Percentiles rank a stretch among this genome's conserved stretches.
Conservation (phyloP, 2,888 invertebrate genomes). For the Myopa tessellatipennis region DNA sequence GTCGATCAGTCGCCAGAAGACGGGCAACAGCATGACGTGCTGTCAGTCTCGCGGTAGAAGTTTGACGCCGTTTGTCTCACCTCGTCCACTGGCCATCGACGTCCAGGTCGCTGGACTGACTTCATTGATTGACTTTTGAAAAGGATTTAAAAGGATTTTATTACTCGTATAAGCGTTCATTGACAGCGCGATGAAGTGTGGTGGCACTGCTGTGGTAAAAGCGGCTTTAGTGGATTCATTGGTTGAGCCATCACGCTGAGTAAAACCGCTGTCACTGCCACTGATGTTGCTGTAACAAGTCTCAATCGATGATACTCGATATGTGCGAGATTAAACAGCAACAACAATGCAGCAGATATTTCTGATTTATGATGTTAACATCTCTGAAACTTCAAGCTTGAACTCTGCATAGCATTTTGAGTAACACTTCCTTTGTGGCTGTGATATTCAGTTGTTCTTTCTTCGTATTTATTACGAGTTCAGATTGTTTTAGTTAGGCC, state of each 20-base stretch:
- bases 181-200: slow-evolving; percentile 12
- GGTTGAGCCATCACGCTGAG: slow-evolving; percentile 2
- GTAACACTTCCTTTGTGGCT: background rate
- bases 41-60: background rate
- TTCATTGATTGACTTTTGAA: slow-evolving; percentile 27
- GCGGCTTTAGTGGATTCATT: background rate
- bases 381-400: background rate
- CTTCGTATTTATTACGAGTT: background rate
- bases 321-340: background rate
- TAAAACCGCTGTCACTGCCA: slow-evolving; percentile 1
- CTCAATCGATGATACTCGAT: background rate
- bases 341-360: background rate
- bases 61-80: slow-evolving; percentile 9
- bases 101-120: background rate
- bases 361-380: slow-evolving; percentile 6
- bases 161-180: slow-evolving; percentile 16
- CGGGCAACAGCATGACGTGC: background rate
- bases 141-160: slow-evolving; percentile 26
- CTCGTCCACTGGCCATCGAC: background rate
- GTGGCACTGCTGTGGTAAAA: background rate
- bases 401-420: no score
- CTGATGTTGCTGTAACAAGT: background rate
- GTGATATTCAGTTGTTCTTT: background rate
- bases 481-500: no score
- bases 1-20: background rate